Evolutionary conservation across 37 sponge, comb jelly and placozoan species (phyloP), one percentile per base, ranked within the genome.

Genomic region (Diacarnus erythraeanus): DNA sequence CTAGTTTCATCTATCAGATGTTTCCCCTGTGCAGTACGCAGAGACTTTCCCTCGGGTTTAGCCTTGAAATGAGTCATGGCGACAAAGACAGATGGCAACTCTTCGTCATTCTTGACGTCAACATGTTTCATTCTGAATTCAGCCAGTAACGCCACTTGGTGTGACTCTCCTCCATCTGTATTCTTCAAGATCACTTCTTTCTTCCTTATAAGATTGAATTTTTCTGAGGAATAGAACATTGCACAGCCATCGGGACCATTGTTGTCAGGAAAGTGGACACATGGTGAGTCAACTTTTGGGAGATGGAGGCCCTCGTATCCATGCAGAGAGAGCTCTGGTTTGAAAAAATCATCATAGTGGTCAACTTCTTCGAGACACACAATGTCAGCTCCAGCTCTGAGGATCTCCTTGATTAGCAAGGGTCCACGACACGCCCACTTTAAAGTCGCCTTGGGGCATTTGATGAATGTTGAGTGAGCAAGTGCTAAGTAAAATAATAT

Each of bases 241-340:
- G 92, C 92, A 79, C 92, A 92, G 20, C 92, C 92, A 76, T 88
- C 90, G 20, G 92, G 88, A 29, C 92, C 92, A 77, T 63, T 88
- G 57, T 92, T 92, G 5, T 65, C 63, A 1, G 37, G 31, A n/a
- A 57, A 65, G 1, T 70, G 10, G 22, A 88, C 57, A 51, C 92
- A 92, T 0, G 92, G 89, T 2, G 89, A 88, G 27, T 78, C 56
- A 10, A 38, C 23, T 31, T 92, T 92, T 22, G 81, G 66, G 22
- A 79, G 15, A 69, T 84, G 88, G 2, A 68, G 1, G 0, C 92
- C 88, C n/a, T 71, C 74, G 57, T 64, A 92, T 12, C 89, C 92
- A 25, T 64, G 69, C 37, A 38, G 31, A 25, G 38, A 5, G 36
- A 92, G 76, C 56, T 75, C 39, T 42, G 92, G 92, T 22, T 78